phyloP scores from a whole-genome alignment of 1,140 invertebrate genomes.

The Drosophila littoralis region DNA sequence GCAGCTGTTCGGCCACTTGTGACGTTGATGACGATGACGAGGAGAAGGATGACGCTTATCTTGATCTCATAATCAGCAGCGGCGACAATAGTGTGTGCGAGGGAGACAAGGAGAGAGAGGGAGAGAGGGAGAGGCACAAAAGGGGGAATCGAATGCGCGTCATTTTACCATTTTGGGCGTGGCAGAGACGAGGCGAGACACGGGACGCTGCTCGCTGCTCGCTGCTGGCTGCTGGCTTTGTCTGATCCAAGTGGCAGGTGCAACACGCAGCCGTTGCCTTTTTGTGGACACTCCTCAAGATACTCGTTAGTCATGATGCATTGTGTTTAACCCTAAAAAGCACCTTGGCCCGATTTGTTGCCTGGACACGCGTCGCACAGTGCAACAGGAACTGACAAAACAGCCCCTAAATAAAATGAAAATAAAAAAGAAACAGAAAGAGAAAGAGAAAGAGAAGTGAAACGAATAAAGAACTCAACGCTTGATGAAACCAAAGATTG shows the following conservation, averaged over 20 bases:
- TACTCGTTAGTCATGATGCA: conserved; percentile 22
- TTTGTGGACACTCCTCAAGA: conserved; percentile 38
- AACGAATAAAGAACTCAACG: conserved; percentile 1
- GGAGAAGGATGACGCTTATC: conserved; percentile 51
- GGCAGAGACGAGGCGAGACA: not conserved
- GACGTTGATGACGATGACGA: conserved; percentile 34
- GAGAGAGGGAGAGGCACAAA: conserved; percentile 13
- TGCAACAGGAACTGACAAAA: conserved; percentile 8
- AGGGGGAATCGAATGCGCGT: conserved; percentile 17
- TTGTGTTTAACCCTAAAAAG: conserved; percentile 41
- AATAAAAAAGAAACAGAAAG: too few relatives aligned
- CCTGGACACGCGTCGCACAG: conserved; percentile 66
- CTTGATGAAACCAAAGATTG: conserved; percentile 35
- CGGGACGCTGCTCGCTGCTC: not conserved
- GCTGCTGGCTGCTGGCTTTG: conserved; percentile 25
- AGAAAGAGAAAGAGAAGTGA: not conserved
- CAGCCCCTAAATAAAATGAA: not conserved
- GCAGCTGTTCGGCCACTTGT: conserved; percentile 56
- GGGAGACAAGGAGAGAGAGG: not conserved
- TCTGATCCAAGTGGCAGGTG: conserved; percentile 53
- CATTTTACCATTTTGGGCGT: conserved; percentile 42
- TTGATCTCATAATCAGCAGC: conserved; percentile 70
- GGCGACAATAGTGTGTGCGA: not conserved
- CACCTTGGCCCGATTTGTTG: conserved; percentile 61
- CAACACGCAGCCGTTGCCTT: conserved; percentile 47